Evolutionary conservation across 2,888 invertebrate species (phyloP).

Genomic region (Archaeoteleia sp.): DNA sequence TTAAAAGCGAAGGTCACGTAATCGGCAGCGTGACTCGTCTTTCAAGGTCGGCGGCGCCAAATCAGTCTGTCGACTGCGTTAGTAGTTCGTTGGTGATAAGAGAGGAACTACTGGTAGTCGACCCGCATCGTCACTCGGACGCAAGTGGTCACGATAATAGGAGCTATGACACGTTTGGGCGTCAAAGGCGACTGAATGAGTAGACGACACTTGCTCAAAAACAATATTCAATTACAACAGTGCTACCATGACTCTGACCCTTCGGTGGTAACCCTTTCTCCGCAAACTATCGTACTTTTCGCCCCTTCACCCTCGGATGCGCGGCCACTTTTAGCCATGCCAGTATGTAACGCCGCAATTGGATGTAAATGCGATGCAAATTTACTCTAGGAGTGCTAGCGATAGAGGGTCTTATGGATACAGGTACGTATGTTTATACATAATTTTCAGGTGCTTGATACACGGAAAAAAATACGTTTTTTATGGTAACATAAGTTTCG

Average conservation of each 20-base stretch:
- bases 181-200: conserved; percentile 49
- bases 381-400: conserved; percentile 54
- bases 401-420: conserved; percentile 43
- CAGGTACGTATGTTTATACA: conserved; percentile 47
- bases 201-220: conserved; percentile 62
- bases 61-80: conserved; percentile 29
- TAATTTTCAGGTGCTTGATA: conserved; percentile 22
- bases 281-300: conserved; percentile 41
- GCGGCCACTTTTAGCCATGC: conserved; percentile 59
- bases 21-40: conserved; percentile 31
- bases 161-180: conserved; percentile 59
- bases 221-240: conserved; percentile 63
- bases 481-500: no score
- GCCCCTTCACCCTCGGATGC: conserved; percentile 37
- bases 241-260: conserved; percentile 63
- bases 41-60: conserved; percentile 48
- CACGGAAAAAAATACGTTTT: no score
- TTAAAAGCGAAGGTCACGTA: conserved; percentile 40
- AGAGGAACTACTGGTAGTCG: conserved; percentile 46
- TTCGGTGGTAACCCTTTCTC: conserved; percentile 13
- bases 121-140: conserved; percentile 60
- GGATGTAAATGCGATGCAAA: conserved; percentile 70
- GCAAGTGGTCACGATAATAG: conserved; percentile 67
- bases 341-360: conserved; percentile 62
- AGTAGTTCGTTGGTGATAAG: conserved; percentile 46